Conservation (phyloP, 2,797 vertebrate genomes). For the Myotis pilosus region DNA sequence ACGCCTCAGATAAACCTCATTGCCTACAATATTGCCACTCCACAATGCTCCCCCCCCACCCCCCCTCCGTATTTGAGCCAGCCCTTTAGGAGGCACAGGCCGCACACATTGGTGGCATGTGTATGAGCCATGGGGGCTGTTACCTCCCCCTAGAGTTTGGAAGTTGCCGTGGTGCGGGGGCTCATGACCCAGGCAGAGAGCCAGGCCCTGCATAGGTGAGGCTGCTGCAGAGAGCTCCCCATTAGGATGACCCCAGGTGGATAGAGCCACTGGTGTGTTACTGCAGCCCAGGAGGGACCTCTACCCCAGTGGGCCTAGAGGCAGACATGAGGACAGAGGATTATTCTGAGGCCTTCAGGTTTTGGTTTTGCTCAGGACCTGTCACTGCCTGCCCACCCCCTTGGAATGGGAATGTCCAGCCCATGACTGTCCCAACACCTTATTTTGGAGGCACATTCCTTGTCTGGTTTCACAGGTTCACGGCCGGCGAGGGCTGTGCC, state of each 20-base stretch:
- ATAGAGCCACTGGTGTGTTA: too few relatives aligned
- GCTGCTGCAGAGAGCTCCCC: background rate
- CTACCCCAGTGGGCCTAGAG: background rate
- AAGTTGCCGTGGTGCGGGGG: background rate
- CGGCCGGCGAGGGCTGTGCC: background rate
- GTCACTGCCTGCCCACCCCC: too few relatives aligned
- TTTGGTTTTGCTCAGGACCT: background rate
- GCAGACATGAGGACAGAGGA: background rate
- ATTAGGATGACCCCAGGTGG: background rate
- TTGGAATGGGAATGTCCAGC: too few relatives aligned
- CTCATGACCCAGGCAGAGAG: background rate
- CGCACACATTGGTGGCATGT: background rate
- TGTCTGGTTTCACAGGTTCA: background rate
- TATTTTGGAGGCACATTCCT: background rate
- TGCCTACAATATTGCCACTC: too few relatives aligned
- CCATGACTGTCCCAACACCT: accelerated
- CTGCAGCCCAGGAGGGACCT: background rate
- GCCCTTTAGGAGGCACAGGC: too few relatives aligned
- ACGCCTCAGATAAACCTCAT: too few relatives aligned
- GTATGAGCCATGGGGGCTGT: background rate
- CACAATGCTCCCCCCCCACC: too few relatives aligned
- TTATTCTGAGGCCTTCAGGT: accelerated
- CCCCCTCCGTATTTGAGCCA: too few relatives aligned
- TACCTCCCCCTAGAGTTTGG: background rate
- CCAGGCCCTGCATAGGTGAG: accelerated